Evolutionary conservation across 2,888 invertebrate genomes (phyloP), one percentile per base, ranked within the genome.

Genomic region (Pocota personata): DNA sequence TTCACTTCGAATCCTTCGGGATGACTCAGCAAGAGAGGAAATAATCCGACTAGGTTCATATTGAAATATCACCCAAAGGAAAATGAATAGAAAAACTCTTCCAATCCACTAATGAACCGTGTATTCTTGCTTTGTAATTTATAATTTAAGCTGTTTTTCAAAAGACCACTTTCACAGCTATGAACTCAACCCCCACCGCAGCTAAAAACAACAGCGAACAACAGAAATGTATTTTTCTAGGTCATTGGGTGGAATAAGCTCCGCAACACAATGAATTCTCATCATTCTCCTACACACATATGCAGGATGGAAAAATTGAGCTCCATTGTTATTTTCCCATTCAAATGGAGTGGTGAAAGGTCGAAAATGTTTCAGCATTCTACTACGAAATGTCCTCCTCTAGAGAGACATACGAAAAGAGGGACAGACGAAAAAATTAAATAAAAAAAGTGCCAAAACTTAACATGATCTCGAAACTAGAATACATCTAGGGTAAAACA

Each of bases 31-130:
- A 24, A 48, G 3, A 48, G n/a, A 48, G 35, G 14, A 58, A 35
- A 37, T 12, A 37, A 35, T 21, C 35, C 12, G 37, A 27, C 24
- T 10, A 8, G 37, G 30, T 2, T n/a, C n/a, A n/a, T n/a, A 57
- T 19, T 40, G 12, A 69, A 30, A 55, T 10, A 16, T 10, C 10
- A 32, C n/a, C 6, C 46, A 19, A 76, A 40, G 24, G 24, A 32
- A 55, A 46, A 14, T 32, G 16, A 66, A 58, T 32, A 27, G 24
- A 62, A 50, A 69, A 67, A 67, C 19, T 50, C 73, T 58, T 73
- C 50, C 73, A 73, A 73, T 73, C 50, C 58, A 60, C 79, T 80
- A 73, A 80, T 80, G 73, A 80, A 80, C 79, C 64, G 40, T 73
- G 40, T 58, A 40, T 50, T 73, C 79, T 73, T 71, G 79, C 73